phyloP scores from a whole-genome alignment of 2,888 invertebrate genomes.

The Ptychoptera albimana region DNA sequence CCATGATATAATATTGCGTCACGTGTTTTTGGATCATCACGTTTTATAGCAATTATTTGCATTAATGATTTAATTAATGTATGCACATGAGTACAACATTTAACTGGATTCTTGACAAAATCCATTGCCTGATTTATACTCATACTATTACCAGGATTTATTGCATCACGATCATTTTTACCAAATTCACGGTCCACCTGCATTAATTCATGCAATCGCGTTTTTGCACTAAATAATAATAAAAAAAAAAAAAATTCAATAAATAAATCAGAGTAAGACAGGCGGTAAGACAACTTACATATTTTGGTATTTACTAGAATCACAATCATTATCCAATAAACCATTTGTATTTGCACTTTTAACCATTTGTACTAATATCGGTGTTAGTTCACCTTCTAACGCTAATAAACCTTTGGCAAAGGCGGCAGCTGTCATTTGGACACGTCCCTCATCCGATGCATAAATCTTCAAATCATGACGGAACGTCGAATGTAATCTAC shows the following conservation, averaged over 20 bases:
- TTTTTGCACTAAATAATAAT: slow-evolving; percentile 62
- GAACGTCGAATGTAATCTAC: slow-evolving; percentile 85
- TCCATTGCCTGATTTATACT: slow-evolving; percentile 85
- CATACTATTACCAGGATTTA: slow-evolving; percentile 84
- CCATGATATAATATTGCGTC: slow-evolving; percentile 92
- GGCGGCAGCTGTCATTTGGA: slow-evolving; percentile 99
- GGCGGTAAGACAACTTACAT: too few relatives aligned
- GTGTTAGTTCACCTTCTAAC: slow-evolving; percentile 94
- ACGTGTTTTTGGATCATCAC: slow-evolving; percentile 81
- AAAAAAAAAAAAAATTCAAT: slow-evolving; percentile 1
- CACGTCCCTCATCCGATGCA: slow-evolving; percentile 97
- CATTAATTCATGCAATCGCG: slow-evolving; percentile 82
- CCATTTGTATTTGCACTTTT: slow-evolving; percentile 99
- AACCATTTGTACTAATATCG: slow-evolving; percentile 98
- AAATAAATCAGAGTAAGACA: too few relatives aligned
- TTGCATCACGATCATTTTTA: slow-evolving; percentile 63
- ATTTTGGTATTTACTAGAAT: slow-evolving; percentile 88
- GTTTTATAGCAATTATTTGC: slow-evolving; percentile 68
- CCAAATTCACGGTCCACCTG: slow-evolving; percentile 81
- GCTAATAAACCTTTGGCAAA: slow-evolving; percentile 97
- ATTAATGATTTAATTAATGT: slow-evolving; percentile 72
- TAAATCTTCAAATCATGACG: slow-evolving; percentile 99
- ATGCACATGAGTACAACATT: slow-evolving; percentile 84
- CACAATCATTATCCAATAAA: slow-evolving; percentile 92
- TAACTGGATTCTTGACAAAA: slow-evolving; percentile 89